Conservation (phyloP, 2,797 vertebrate species). For the Hirundo rustica region DNA sequence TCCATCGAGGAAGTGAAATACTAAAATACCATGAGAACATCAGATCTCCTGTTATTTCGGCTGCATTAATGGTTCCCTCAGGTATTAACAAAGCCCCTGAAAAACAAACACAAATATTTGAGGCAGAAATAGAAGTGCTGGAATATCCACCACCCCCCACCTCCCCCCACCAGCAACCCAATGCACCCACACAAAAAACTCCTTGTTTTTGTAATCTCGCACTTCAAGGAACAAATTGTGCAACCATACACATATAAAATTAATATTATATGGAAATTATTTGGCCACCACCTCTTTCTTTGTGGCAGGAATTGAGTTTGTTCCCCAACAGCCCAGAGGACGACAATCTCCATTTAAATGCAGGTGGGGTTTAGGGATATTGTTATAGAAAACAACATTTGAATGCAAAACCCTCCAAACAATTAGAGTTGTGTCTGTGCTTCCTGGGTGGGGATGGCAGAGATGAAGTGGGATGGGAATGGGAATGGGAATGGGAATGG, state of each 20-base stretch:
- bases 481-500: no score
- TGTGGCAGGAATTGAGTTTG: not conserved
- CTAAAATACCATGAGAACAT: constrained; percentile 57
- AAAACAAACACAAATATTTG: constrained; percentile 65
- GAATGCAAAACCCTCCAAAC: not conserved
- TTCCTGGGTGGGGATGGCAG: not conserved
- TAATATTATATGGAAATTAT: not conserved
- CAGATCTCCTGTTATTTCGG: constrained; percentile 61
- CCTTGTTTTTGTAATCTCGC: not conserved
- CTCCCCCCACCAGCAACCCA: not conserved
- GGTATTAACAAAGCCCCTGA: constrained; percentile 61
- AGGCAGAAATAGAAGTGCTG: constrained; percentile 29
- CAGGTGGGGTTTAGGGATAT: not conserved
- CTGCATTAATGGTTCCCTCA: constrained; percentile 57
- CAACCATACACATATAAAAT: not conserved
- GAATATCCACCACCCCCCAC: not conserved
- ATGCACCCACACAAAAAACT: accelerated
- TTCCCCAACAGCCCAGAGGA: not conserved
- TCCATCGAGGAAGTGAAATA: constrained; percentile 36
- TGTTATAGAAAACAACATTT: not conserved
- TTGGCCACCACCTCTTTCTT: not conserved
- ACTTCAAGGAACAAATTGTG: not conserved
- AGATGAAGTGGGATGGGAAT: not conserved
- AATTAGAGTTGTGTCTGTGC: not conserved
- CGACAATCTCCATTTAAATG: not conserved